A percentile compares a stretch with the other conserved stretches of the same genome.
phyloP scores from a whole-genome alignment of 2,888 invertebrate species.

The Formica aserva region DNA sequence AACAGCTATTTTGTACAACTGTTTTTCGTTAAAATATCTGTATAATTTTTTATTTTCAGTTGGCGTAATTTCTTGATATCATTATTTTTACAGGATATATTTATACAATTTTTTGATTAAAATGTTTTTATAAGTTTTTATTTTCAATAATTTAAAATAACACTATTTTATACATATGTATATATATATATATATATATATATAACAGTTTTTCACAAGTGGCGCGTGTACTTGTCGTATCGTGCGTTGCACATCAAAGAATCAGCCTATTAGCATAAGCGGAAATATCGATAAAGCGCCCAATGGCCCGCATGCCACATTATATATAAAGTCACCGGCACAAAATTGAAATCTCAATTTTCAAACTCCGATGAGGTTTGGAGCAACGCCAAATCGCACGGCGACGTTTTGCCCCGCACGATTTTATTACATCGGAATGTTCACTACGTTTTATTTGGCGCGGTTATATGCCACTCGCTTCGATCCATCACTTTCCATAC shows the following conservation, averaged over 20 bases:
- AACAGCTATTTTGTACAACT: too few species aligned
- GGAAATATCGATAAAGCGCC: conserved; percentile 5
- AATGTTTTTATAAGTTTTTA: too few species aligned
- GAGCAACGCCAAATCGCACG: not conserved
- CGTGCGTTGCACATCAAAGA: not conserved
- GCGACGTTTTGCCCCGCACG: not conserved
- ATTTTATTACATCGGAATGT: conserved; percentile 15
- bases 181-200: too few species aligned
- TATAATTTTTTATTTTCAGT: too few species aligned
- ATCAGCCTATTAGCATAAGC: conserved; percentile 23
- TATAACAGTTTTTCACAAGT: too few species aligned
- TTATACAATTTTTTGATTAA: too few species aligned
- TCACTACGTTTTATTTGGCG: conserved; percentile 9
- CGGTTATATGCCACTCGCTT: not conserved
- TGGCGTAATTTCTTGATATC: too few species aligned
- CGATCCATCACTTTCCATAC: not conserved
- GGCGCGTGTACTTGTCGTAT: too few species aligned
- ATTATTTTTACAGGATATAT: too few species aligned
- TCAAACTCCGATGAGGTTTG: conserved; percentile 24
- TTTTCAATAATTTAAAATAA: too few species aligned
- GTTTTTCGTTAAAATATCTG: too few species aligned
- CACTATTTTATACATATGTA: too few species aligned
- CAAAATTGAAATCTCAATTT: conserved; percentile 24
- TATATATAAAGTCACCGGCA: conserved; percentile 33
- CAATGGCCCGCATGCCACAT: not conserved